Evolutionary conservation across 2,113 vertebrate species (phyloP).

Genomic region (Pangasianodon hypophthalmus): DNA sequence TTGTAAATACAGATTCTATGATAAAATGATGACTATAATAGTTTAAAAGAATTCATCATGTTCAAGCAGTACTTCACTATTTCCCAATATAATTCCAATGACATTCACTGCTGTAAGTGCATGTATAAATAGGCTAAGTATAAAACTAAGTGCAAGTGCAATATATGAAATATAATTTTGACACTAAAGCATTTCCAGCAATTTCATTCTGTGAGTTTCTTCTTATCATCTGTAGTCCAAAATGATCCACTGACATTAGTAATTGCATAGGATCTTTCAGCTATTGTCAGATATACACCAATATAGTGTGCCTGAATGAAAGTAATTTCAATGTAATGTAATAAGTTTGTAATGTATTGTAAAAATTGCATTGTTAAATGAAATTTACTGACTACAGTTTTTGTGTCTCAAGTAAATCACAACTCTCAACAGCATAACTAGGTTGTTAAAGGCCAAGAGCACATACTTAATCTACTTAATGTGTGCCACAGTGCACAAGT

Average conservation of each 20-base stretch:
- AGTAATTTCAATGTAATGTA: not conserved
- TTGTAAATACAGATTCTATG: not conserved
- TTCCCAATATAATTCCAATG: not conserved
- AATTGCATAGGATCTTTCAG: not conserved
- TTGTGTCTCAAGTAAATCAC: not conserved
- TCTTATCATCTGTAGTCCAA: not conserved
- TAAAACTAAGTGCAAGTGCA: too few species aligned
- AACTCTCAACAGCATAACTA: not conserved
- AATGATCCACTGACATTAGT: not conserved
- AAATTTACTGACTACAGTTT: not conserved
- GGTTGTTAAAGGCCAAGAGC: not conserved
- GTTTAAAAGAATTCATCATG: not conserved
- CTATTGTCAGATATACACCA: not conserved
- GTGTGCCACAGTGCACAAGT: not conserved
- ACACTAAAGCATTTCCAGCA: not conserved
- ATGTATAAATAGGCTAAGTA: not conserved
- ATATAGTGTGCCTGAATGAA: not conserved
- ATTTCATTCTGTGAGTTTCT: not conserved
- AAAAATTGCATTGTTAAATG: not conserved
- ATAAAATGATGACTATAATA: not conserved
- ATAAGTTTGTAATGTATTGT: not conserved
- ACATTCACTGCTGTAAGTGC: not conserved
- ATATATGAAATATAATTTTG: not conserved
- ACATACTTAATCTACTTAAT: not conserved
- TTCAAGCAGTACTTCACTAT: slow-evolving; percentile 2